A percentile compares a stretch with the other conserved stretches of the same genome.
Evolutionary conservation across 2,113 vertebrate genomes (phyloP).

Genomic region (Galeopterus variegatus): DNA sequence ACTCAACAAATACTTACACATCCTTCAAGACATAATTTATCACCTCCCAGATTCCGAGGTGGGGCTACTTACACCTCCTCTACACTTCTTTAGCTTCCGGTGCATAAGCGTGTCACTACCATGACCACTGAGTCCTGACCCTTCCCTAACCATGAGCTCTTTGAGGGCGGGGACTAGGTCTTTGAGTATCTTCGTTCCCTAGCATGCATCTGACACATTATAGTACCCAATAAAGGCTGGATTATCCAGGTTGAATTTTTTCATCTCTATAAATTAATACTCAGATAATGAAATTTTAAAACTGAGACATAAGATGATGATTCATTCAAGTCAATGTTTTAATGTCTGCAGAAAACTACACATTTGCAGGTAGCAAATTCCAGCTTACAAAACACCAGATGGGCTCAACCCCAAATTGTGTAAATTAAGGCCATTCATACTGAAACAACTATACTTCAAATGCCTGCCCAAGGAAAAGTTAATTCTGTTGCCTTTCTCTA

Average conservation of each 20-base stretch:
- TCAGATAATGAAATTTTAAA: background rate
- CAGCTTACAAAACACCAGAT: background rate
- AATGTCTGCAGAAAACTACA: background rate
- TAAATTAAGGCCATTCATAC: background rate
- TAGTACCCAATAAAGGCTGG: background rate
- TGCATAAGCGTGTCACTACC: background rate
- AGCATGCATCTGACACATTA: background rate
- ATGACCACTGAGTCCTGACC: background rate
- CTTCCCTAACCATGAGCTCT: background rate
- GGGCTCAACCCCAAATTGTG: background rate
- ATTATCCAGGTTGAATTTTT: background rate
- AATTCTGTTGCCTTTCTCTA: background rate
- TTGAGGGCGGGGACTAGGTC: background rate
- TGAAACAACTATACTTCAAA: background rate
- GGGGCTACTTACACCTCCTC: background rate
- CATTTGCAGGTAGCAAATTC: background rate
- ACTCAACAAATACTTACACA: background rate
- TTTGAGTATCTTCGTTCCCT: background rate
- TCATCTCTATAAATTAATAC: background rate
- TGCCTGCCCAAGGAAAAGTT: constrained; percentile 3
- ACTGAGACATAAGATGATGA: background rate
- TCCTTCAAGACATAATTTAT: background rate
- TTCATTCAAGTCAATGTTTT: background rate
- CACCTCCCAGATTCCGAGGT: background rate
- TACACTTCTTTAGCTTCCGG: background rate